phyloP scores from a whole-genome alignment of 2,888 invertebrate species.

The Acholoe squamosa region DNA sequence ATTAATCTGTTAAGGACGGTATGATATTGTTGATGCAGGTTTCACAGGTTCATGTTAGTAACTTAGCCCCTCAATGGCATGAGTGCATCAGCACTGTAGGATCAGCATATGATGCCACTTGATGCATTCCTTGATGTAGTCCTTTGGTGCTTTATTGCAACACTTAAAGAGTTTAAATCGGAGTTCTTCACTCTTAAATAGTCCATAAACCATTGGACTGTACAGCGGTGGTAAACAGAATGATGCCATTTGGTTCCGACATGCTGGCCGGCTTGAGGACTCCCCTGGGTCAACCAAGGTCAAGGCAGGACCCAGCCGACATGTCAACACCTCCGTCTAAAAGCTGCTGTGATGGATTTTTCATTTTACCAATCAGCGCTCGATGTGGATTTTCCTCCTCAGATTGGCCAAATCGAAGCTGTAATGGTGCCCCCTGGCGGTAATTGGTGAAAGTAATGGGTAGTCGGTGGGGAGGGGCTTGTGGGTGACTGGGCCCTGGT shows the following conservation, averaged over 20 bases:
- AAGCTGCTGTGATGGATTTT: background rate
- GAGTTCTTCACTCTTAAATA: no score
- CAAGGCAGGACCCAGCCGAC: background rate
- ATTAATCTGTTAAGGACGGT: no score
- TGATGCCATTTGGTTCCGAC: background rate
- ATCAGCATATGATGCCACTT: no score
- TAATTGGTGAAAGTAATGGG: slow-evolving; percentile 27
- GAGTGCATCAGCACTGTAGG: no score
- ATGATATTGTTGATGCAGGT: no score
- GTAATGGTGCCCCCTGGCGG: slow-evolving; percentile 22
- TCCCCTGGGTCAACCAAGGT: background rate
- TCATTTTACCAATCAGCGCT: slow-evolving; percentile 10
- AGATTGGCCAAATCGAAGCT: slow-evolving; percentile 21
- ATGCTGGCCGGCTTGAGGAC: background rate
- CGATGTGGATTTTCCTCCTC: slow-evolving; percentile 7
- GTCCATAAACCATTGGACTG: no score
- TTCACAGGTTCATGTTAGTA: no score
- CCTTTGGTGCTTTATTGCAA: no score
- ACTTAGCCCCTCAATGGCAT: no score
- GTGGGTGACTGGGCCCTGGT: background rate
- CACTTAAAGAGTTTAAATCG: no score
- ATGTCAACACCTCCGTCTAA: background rate
- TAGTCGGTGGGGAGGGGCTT: background rate
- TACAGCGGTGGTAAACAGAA: background rate
- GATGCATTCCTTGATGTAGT: no score